A percentile compares a stretch with the other conserved stretches of the same genome.
phyloP scores from a whole-genome alignment of 2,797 vertebrate species.

The Phrynocephalus forsythii region DNA sequence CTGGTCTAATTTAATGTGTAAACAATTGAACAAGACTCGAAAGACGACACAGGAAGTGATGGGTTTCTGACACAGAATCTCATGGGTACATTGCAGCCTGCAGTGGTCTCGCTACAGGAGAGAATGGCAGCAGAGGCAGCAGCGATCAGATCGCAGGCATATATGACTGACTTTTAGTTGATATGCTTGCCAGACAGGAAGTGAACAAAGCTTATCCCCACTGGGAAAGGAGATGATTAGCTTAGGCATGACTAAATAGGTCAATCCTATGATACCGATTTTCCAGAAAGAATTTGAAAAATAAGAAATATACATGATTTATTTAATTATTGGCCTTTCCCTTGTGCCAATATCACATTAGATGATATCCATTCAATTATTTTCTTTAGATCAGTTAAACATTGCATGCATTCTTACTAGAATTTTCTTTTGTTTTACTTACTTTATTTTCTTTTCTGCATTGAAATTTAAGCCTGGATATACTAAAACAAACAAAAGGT shows the following conservation, averaged over 20 bases:
- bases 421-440: constrained; percentile 47
- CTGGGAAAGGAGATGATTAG: constrained; percentile 84
- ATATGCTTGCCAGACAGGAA: constrained; percentile 81
- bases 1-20: constrained; percentile 73
- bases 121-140: constrained; percentile 64
- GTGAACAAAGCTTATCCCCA: constrained; percentile 79
- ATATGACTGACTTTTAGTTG: constrained; percentile 82
- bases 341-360: constrained; percentile 77
- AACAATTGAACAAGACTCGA: constrained; percentile 67
- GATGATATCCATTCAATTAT: constrained; percentile 77
- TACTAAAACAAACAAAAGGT: constrained; percentile 11
- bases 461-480: not conserved
- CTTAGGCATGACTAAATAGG: constrained; percentile 85
- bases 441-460: constrained; percentile 33
- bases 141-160: constrained; percentile 70
- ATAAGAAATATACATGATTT: constrained; percentile 80
- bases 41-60: constrained; percentile 65
- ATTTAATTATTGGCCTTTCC: constrained; percentile 64
- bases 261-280: constrained; percentile 82
- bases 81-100: constrained; percentile 62
- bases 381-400: constrained; percentile 66
- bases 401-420: constrained; percentile 10
- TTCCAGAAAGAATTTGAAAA: constrained; percentile 82
- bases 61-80: constrained; percentile 77
- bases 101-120: constrained; percentile 69